Base-by-base conservation (phyloP, 2,113 vertebrate genomes). In the Tetraodon nigroviridis region DNA sequence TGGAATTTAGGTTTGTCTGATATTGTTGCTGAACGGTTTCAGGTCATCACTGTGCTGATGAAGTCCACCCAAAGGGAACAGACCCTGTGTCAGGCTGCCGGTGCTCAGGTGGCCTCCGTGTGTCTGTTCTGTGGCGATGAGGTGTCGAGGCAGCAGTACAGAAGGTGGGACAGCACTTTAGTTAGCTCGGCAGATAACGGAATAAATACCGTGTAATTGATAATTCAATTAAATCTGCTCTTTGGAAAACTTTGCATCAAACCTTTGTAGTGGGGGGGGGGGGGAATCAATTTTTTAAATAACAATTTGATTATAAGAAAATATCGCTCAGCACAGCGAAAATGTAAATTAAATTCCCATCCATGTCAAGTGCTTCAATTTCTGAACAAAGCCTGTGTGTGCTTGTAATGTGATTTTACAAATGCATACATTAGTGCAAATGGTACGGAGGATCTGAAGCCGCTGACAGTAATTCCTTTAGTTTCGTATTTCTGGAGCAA, bases 81-180 rank as follows among this genome's bases (percentile, higher is more conserved):
- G 61, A n/a, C 61, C 21, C 74, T 85, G 1, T 79, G 79, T 55
- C 86, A 85, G 72, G 84, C 81, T 1, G 59, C 55, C 19, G 61
- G 61, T 14, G 62, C 90, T 4, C 71, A 92, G 2, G 80, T 95
- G 50, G 84, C 91, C 10, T 93, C 92, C 19, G 20, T 98, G 13
- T 94, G 86, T 51, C 89, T 99, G 56, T 94, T 95, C 67, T 93
- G 92, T 87, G 97, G 96, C 65, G 97, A 98, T 66, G 97, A 99
- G 84, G 84, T 99, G 57, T 93, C 88, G 63, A 91, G 97, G 69
- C 94, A 95, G 62, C 94, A 94, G 41, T 98, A 92, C 78, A 89
- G 91, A 74, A 95, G 93, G 97, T 97, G 79, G 80, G 82, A 69
- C 7, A 55, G 3, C 20, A 11, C 32, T 49, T 50, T 24, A 64